phyloP scores from a whole-genome alignment of 1,140 invertebrate species.

The Nasonia vitripennis region DNA sequence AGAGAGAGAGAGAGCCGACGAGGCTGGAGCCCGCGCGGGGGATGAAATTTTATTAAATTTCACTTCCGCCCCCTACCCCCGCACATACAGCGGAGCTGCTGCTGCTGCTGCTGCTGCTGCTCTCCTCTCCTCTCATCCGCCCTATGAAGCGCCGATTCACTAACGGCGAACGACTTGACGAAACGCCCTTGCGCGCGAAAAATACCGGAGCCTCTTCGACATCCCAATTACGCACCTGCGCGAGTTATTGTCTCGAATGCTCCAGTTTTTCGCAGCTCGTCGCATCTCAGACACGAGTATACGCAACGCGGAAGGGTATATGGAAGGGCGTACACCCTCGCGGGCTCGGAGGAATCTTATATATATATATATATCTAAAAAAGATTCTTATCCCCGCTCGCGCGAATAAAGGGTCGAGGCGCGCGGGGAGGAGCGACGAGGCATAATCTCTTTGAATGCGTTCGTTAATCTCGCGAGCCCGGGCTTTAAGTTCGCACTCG shows the following conservation, averaged over 20 bases:
- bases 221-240: background rate
- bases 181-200: conserved; percentile 24
- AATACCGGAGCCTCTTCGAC: background rate
- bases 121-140: background rate
- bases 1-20: no score
- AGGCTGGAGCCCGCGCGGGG: conserved; percentile 51
- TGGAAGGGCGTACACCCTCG: background rate
- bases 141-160: conserved; percentile 29
- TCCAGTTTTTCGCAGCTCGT: no score
- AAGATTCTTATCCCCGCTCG: conserved; percentile 32
- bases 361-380: background rate
- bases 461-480: conserved; percentile 67
- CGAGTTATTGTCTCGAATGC: background rate
- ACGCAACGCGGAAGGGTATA: background rate
- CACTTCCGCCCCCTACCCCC: conserved; percentile 59
- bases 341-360: background rate
- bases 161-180: conserved; percentile 38
- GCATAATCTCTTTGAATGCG: conserved; percentile 56
- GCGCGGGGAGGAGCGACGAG: conserved; percentile 1
- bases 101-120: conserved; percentile 44
- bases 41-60: conserved; percentile 76
- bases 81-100: background rate
- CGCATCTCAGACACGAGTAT: background rate
- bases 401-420: conserved; percentile 13
- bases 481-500: conserved; percentile 60